Base-by-base conservation (phyloP, 2,888 invertebrate species). In the Nasonia oneida region DNA sequence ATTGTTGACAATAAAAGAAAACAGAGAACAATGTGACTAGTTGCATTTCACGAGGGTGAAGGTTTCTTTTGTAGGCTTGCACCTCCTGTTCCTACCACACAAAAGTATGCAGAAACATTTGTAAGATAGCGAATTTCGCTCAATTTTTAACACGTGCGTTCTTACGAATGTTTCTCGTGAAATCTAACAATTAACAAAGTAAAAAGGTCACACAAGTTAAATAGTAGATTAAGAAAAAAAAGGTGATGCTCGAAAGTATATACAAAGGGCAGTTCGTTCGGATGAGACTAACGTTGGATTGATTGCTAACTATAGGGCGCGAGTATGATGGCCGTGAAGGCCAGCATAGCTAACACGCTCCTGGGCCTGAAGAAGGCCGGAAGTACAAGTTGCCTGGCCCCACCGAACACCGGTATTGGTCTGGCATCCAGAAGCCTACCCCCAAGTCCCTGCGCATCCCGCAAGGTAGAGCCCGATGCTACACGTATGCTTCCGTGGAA, bases 351-450 rank as follows among this genome's bases (percentile, higher is more conserved):
- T 90, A 93, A 93, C 90, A 93, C 93, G 87, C 91, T 93, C 70
- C 94, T 94, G 93, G 95, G 95, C 88, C 94, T 96, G 89, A 96
- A 96, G 93, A 94, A 96, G 89, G 96, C 96, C 82, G 96, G 96
- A 91, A 96, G 96, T 88, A 96, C 96, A 76, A 96, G 96, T 92
- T 95, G 95, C 92, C 94, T 96, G 88, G 95, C 95, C 76, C 96
- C 96, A 91, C 96, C 96, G 94, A 94, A 90, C 93, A 91, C 93
- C 88, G 91, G 92, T 89, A 90, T 90, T 87, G 92, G 92, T 90
- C 88, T 92, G 91, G 91, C 92, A 90, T 93, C 93, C 88, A 92
- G 93, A 91, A 93, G 93, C 91, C 93, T 93, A 89, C 93, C 93
- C 91, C 93, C 92, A 91, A 93, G 93, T 92, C 93, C 93, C 91